phyloP scores from a whole-genome alignment of 2,113 vertebrate species.

The Lonchura striata region DNA sequence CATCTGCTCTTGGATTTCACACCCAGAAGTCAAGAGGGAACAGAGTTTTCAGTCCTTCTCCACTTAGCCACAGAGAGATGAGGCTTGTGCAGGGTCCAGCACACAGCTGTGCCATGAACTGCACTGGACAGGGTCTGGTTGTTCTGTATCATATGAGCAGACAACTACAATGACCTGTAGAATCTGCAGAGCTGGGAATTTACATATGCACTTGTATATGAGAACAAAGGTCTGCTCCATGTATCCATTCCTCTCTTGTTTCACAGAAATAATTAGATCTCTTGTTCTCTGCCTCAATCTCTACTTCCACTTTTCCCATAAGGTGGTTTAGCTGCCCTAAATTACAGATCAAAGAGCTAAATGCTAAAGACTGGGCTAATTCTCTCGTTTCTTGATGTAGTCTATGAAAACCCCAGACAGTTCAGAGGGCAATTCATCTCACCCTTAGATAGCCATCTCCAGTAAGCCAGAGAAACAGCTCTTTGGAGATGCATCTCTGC shows the following conservation, averaged over 20 bases:
- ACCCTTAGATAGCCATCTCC: conserved; percentile 16
- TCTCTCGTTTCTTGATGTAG: background rate
- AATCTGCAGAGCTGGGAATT: background rate
- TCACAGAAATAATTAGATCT: conserved; percentile 8
- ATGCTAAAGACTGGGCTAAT: conserved; percentile 7
- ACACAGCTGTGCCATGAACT: background rate
- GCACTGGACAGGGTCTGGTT: background rate
- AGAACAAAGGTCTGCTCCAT: background rate
- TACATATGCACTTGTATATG: background rate
- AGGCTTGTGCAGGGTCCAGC: background rate
- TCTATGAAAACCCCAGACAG: background rate
- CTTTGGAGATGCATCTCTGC: background rate
- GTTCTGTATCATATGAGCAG: background rate
- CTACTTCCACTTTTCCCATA: background rate
- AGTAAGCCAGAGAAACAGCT: conserved; percentile 4
- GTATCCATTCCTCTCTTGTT: background rate
- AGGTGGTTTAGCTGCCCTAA: background rate
- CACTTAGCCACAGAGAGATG: background rate
- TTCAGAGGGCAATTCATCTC: conserved; percentile 10
- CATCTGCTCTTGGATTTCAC: background rate
- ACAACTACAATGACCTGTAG: background rate
- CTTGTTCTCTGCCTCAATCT: background rate
- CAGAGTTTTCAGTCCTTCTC: background rate
- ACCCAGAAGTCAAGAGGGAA: background rate
- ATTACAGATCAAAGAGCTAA: conserved; percentile 22